A percentile compares a stretch with the other conserved stretches of the same genome.
Evolutionary conservation across 1,140 invertebrate species (phyloP).

Genomic region (Tetragnatha versicolor): DNA sequence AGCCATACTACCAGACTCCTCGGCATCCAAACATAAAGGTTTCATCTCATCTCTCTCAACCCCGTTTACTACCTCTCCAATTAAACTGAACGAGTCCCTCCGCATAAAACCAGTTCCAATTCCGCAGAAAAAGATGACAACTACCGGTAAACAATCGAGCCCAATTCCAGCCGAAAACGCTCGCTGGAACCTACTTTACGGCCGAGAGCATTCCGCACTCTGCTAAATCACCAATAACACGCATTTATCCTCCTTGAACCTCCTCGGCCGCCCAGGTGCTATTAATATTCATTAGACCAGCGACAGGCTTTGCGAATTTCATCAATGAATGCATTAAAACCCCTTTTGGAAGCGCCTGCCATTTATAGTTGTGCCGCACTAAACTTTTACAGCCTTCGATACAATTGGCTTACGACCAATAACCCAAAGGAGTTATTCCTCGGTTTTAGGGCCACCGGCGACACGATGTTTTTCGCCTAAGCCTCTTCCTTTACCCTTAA

Average conservation of each 20-base stretch:
- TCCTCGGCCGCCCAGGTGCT: not conserved
- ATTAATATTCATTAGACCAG: constrained; percentile 24
- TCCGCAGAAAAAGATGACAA: too few species aligned
- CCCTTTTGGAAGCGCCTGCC: constrained; percentile 16
- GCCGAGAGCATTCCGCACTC: too few species aligned
- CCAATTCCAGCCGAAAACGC: too few species aligned
- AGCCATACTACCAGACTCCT: too few species aligned
- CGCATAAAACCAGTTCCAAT: too few species aligned
- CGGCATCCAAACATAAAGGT: too few species aligned
- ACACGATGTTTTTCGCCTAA: constrained; percentile 34
- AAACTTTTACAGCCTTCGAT: constrained; percentile 27
- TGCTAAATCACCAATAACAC: constrained; percentile 33
- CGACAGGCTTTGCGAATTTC: not conserved
- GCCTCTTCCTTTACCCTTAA: constrained; percentile 10
- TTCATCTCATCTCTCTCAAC: too few species aligned
- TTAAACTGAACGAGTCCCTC: too few species aligned
- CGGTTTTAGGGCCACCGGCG: not conserved
- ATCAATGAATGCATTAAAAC: constrained; percentile 30
- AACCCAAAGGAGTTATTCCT: not conserved
- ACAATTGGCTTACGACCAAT: constrained; percentile 40
- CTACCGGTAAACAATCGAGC: too few species aligned
- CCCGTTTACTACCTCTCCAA: too few species aligned
- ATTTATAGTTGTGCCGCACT: constrained; percentile 23
- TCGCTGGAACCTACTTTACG: too few species aligned
- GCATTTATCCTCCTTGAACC: constrained; percentile 5